These are phyloP conservation scores for Motacilla tschutschensis DNA, from an alignment of 2,113 vertebrate genomes.

Conservation along the genomic window DNA sequence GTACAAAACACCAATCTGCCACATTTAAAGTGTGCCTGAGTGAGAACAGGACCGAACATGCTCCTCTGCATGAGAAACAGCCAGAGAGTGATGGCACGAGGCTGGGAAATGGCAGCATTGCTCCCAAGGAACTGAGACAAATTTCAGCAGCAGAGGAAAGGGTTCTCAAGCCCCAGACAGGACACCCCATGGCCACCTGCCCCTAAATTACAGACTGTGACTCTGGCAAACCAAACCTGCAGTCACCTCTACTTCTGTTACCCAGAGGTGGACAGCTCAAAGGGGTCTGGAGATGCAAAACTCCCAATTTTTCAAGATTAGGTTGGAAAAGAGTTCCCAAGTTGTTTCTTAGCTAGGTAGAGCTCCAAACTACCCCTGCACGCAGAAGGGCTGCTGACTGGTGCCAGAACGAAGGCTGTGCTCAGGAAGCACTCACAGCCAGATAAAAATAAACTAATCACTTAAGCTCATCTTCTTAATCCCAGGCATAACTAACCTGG, in stretches of 20 bases:
- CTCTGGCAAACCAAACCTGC: not conserved
- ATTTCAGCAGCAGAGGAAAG: not conserved
- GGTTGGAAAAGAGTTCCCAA: not conserved
- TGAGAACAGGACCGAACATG: not conserved
- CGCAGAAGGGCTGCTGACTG: not conserved
- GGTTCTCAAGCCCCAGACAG: not conserved
- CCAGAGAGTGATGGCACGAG: accelerated
- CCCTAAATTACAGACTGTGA: not conserved
- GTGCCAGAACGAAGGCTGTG: not conserved
- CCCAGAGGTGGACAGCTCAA: not conserved
- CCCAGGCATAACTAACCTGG: not conserved
- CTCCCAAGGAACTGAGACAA: not conserved
- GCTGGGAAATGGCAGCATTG: not conserved
- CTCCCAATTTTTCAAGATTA: not conserved
- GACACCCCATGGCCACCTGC: not conserved
- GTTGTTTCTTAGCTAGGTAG: not conserved
- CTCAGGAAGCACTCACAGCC: not conserved
- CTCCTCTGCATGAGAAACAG: not conserved
- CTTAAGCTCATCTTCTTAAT: slow-evolving; percentile 34
- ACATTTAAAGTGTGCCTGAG: not conserved
- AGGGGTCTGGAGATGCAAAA: not conserved
- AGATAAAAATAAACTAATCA: slow-evolving; percentile 47
- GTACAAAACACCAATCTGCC: not conserved
- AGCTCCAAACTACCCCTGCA: not conserved
- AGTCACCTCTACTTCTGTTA: not conserved